Evolutionary conservation across 2,113 vertebrate species (phyloP), one percentile per base, ranked within the genome.

Genomic region (Mustela lutreola): DNA sequence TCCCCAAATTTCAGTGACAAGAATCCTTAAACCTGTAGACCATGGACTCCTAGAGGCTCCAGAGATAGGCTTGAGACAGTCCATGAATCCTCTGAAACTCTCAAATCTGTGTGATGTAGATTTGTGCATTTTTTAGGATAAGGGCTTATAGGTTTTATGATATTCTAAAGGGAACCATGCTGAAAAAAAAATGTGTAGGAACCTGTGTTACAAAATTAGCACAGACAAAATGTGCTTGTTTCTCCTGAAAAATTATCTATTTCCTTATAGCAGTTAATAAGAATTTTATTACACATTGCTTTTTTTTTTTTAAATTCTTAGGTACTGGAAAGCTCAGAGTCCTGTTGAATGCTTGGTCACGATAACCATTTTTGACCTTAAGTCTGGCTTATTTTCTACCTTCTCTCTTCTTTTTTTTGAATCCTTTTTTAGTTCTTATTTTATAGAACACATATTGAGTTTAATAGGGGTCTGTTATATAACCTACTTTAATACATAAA

Each of bases 201-300:
- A 88, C 6, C 1, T 62, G 5, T 62, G 9, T 63, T 87, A 48
- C 50, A 39, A 84, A 92, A 87, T 97, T 84, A 92, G 18, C 65
- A 62, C 33, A 50, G 50, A 21, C 31, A 93, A 91, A 85, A 60
- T 60, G 21, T 60, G 73, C n/a, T 97, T 93, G 18, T 86, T 96
- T 92, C 88, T 86, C 26, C 76, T 94, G 67, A 88, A 86, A 96
- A 83, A 36, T 62, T 63, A 63, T 78, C 95, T 94, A n/a, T 42
- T 97, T 97, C 67, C 84, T 96, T 90, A 92, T 60, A 81, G 45
- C 36, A 94, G 26, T 16, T 73, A 93, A 12, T 76, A 58, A 88
- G 53, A 93, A 92, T 96, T 89, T 76, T 95, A 92, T 96, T 91
- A 76, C 24, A 28, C 12, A 73, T 28, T 18, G 60, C 4, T 14